Evolutionary conservation across 2,797 vertebrate genomes (phyloP).

Genomic region (Poecilia picta): DNA sequence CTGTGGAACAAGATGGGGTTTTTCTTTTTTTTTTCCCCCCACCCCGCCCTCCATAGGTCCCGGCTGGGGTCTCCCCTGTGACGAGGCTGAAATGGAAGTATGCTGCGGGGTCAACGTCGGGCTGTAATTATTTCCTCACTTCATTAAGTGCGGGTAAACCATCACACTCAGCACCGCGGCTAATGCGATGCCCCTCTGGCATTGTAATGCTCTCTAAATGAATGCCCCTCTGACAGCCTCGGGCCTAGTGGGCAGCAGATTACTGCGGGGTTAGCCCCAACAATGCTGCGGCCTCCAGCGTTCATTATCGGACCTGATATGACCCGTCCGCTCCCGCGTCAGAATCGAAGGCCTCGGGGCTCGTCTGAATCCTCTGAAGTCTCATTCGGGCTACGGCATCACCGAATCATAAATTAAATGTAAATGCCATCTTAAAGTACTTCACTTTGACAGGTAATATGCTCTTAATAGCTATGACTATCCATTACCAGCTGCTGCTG

Average conservation of each 20-base stretch:
- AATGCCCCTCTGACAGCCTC: conserved; percentile 79
- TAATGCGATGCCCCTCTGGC: conserved; percentile 82
- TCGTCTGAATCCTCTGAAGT: conserved; percentile 58
- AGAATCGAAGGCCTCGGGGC: conserved; percentile 54
- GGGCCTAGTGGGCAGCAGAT: conserved; percentile 77
- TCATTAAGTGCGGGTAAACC: conserved; percentile 85
- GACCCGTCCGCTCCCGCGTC: conserved; percentile 58
- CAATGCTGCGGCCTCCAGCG: conserved; percentile 63
- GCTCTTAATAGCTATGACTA: conserved; percentile 46
- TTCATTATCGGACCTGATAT: conserved; percentile 73
- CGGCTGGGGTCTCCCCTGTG: conserved; percentile 64
- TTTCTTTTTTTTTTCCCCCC: too few species aligned
- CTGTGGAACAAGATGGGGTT: conserved; percentile 59
- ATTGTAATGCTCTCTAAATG: conserved; percentile 83
- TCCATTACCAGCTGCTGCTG: conserved; percentile 42
- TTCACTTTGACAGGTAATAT: conserved; percentile 58
- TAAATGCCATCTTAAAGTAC: conserved; percentile 64
- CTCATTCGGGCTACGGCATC: conserved; percentile 41
- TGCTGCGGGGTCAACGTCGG: conserved; percentile 81
- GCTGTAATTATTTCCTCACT: conserved; percentile 87
- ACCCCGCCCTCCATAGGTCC: conserved; percentile 57
- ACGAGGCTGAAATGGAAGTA: conserved; percentile 76
- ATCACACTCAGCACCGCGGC: conserved; percentile 80
- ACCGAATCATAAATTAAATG: conserved; percentile 65
- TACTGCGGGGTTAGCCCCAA: conserved; percentile 77